Evolutionary conservation across 2,888 invertebrate genomes (phyloP).

Genomic region (Argyra leucocephala): DNA sequence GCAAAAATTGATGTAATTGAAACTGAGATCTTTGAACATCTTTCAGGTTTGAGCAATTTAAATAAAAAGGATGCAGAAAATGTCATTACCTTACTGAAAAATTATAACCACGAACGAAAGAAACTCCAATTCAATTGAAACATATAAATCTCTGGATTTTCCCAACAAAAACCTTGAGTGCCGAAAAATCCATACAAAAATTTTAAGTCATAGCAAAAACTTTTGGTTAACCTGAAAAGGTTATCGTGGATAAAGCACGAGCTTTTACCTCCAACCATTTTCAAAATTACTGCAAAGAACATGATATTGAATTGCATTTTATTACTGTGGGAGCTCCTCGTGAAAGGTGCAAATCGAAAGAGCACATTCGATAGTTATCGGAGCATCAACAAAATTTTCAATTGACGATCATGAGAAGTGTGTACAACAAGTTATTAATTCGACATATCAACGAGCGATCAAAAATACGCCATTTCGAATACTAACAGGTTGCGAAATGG

Average conservation of each 20-base stretch:
- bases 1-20: too few species aligned
- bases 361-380: neutral
- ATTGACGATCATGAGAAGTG: neutral
- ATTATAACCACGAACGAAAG: too few species aligned
- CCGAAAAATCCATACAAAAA: conserved; percentile 27
- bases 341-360: neutral
- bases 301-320: neutral
- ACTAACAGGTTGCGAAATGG: neutral
- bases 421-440: neutral
- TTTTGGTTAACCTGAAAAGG: conserved; percentile 33
- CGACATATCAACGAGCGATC: neutral
- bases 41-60: conserved; percentile 12
- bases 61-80: too few species aligned
- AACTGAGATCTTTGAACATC: too few species aligned
- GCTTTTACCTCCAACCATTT: conserved; percentile 35
- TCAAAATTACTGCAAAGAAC: conserved; percentile 27
- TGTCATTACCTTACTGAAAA: too few species aligned
- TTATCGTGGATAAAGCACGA: conserved; percentile 32
- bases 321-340: neutral
- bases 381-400: neutral
- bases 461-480: neutral
- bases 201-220: conserved; percentile 26
- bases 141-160: too few species aligned
- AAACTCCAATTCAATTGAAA: too few species aligned
- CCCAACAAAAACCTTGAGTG: conserved; percentile 18